phyloP scores from a whole-genome alignment of 53 echinoderm and acorn worm species.

The Holothuria scabra region DNA sequence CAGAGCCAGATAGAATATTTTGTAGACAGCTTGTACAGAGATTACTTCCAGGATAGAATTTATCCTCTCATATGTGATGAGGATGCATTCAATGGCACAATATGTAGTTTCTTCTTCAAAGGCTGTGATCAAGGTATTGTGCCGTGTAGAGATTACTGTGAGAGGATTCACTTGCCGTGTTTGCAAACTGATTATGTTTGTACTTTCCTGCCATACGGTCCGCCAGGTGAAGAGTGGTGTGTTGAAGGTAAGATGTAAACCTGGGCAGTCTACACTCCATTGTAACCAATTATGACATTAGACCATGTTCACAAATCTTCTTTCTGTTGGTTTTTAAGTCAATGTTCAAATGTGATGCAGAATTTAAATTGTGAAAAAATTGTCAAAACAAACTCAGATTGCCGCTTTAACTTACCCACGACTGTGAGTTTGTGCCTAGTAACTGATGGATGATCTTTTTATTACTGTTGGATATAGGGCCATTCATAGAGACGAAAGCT shows the following conservation, averaged over 20 bases:
- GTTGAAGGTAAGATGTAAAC: background rate
- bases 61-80: background rate
- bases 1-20: background rate
- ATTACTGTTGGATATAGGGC: too few relatives aligned
- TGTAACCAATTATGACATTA: too few relatives aligned
- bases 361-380: too few relatives aligned
- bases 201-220: constrained; percentile 9
- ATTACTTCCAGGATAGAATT: background rate
- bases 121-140: constrained; percentile 43
- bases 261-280: too few relatives aligned
- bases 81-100: constrained; percentile 21
- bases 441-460: too few relatives aligned
- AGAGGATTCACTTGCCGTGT: background rate
- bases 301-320: too few relatives aligned
- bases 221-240: constrained; percentile 15
- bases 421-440: too few relatives aligned
- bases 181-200: background rate
- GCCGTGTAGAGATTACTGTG: constrained; percentile 50
- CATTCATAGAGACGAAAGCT: too few relatives aligned
- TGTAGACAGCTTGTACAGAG: background rate
- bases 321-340: too few relatives aligned
- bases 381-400: too few relatives aligned
- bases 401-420: too few relatives aligned
- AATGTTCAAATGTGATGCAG: too few relatives aligned
- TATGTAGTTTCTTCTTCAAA: constrained; percentile 40